Evolutionary conservation across 2,797 vertebrate genomes (phyloP).

Genomic region (Adrianichthys oophorus): DNA sequence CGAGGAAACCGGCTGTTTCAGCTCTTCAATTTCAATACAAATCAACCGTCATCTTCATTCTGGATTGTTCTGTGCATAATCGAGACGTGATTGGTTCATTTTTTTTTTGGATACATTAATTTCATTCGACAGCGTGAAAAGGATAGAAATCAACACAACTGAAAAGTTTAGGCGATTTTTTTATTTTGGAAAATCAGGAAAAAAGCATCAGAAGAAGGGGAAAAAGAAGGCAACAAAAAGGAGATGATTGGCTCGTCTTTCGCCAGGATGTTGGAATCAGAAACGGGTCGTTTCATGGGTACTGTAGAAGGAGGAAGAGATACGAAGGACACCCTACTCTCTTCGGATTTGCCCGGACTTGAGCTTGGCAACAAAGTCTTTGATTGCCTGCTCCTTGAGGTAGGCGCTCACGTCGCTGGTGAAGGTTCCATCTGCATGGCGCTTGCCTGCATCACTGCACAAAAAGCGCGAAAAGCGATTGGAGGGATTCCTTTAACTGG

Average conservation of each 20-base stretch:
- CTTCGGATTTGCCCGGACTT: conserved; percentile 88
- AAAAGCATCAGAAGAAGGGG: background rate
- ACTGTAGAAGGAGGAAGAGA: conserved; percentile 30
- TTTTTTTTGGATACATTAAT: conserved; percentile 4
- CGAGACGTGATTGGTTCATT: conserved; percentile 15
- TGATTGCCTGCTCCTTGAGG: conserved; percentile 89
- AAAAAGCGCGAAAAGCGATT: background rate
- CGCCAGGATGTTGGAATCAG: conserved; percentile 47
- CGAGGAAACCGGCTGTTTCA: background rate
- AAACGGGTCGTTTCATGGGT: conserved; percentile 27
- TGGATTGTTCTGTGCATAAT: conserved; percentile 1
- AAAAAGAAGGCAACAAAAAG: conserved; percentile 37
- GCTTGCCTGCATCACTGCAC: conserved; percentile 81
- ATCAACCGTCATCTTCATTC: background rate
- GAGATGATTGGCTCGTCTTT: conserved; percentile 46
- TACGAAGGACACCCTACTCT: conserved; percentile 85
- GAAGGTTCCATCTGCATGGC: conserved; percentile 92
- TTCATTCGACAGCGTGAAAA: conserved; percentile 5
- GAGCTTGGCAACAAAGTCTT: conserved; percentile 93
- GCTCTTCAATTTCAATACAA: background rate
- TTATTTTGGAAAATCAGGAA: conserved; percentile 57
- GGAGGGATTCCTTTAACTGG: no score
- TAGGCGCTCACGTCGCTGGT: conserved; percentile 94
- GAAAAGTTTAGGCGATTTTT: conserved; percentile 75
- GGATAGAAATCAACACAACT: conserved; percentile 59